A percentile compares a stretch with the other conserved stretches of the same genome.
Evolutionary conservation across 1,140 invertebrate species (phyloP).

Genomic region (Phymorhynchus buccinoides): DNA sequence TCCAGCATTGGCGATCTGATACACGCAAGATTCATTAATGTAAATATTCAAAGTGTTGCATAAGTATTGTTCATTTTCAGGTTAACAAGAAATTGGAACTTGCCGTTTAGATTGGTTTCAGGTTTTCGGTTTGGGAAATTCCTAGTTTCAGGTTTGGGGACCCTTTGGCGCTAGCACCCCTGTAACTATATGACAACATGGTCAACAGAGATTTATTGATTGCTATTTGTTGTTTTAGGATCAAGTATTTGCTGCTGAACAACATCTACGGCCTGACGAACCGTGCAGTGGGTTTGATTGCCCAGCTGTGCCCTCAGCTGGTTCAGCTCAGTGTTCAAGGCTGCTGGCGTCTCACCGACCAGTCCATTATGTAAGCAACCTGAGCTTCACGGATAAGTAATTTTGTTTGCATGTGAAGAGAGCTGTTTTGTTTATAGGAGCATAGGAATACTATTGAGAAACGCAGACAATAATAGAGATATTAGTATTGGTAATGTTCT

Average conservation of each 20-base stretch:
- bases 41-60: no score
- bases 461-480: not conserved
- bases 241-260: constrained; percentile 65
- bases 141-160: no score
- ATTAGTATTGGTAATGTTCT: not conserved
- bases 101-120: no score
- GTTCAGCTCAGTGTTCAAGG: constrained; percentile 67
- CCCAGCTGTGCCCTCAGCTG: constrained; percentile 57
- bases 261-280: constrained; percentile 73
- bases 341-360: constrained; percentile 72
- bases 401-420: not conserved
- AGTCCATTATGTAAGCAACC: constrained; percentile 65
- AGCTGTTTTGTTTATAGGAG: not conserved
- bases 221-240: constrained; percentile 44
- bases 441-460: no score
- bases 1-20: no score
- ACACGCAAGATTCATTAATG: no score
- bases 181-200: not conserved
- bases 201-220: not conserved
- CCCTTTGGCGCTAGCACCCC: no score
- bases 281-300: constrained; percentile 59
- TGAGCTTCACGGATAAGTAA: no score
- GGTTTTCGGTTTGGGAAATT: no score
- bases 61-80: no score
- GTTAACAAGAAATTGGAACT: no score